These are phyloP conservation scores for Carassius gibelio DNA, from an alignment of 2,113 vertebrate genomes.

Conservation along the genomic window DNA sequence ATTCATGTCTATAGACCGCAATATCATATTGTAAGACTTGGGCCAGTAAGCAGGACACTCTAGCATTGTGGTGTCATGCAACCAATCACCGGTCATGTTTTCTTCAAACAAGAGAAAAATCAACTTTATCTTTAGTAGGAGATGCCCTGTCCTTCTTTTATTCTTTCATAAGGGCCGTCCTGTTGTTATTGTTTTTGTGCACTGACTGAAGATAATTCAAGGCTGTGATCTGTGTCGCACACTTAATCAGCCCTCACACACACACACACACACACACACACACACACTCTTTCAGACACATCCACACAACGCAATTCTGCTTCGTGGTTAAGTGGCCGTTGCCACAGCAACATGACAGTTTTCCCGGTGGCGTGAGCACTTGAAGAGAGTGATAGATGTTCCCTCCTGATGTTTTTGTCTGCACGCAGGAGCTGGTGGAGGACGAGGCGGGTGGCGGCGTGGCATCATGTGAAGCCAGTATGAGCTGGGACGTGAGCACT, in stretches of 20 bases:
- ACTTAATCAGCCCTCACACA: slow-evolving; percentile 27
- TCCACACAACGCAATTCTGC: slow-evolving; percentile 34
- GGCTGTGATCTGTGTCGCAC: neutral
- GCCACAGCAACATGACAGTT: slow-evolving; percentile 45
- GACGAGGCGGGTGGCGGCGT: slow-evolving; percentile 47
- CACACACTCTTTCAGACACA: slow-evolving; percentile 23
- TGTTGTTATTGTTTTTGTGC: neutral
- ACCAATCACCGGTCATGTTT: neutral
- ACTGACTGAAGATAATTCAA: neutral
- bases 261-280: slow-evolving; percentile 29
- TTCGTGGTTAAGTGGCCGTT: slow-evolving; percentile 46
- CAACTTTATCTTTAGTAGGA: neutral
- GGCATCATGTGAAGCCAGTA: slow-evolving; percentile 34
- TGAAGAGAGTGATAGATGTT: neutral
- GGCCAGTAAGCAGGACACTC: neutral
- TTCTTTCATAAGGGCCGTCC: neutral
- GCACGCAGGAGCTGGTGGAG: slow-evolving; percentile 55
- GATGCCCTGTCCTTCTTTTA: neutral
- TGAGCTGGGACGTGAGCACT: slow-evolving; percentile 52
- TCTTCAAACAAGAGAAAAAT: neutral
- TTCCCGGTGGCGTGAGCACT: neutral
- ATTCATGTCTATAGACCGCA: neutral
- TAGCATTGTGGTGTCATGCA: neutral
- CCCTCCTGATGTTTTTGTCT: slow-evolving; percentile 30
- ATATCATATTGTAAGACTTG: neutral